phyloP scores from a whole-genome alignment of 2,113 vertebrate species.

The Cyanoramphus novaezelandiae region DNA sequence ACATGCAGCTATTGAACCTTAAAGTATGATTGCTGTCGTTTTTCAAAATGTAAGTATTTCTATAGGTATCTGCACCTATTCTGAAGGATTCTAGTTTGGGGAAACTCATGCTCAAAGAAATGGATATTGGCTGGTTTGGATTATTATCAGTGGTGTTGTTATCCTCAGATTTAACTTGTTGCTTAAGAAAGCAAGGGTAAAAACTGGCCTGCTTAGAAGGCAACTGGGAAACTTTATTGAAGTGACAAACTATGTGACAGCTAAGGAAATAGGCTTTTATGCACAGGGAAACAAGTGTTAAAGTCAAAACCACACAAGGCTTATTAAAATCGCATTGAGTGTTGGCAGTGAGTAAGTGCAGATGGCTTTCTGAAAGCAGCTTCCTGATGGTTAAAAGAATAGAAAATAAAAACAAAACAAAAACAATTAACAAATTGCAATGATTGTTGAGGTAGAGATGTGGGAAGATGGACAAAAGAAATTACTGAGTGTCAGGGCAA shows the following conservation, averaged over 20 bases:
- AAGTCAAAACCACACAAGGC: slow-evolving; percentile 49
- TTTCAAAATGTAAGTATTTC: not conserved
- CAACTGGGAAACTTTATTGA: slow-evolving; percentile 6
- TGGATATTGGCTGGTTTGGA: not conserved
- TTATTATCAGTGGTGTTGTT: not conserved
- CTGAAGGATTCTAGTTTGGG: not conserved
- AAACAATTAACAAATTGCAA: slow-evolving; percentile 24
- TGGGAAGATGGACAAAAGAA: slow-evolving; percentile 20
- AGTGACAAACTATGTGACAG: slow-evolving; percentile 27
- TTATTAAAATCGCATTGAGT: slow-evolving; percentile 57
- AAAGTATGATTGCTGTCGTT: not conserved
- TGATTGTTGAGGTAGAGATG: slow-evolving; percentile 16
- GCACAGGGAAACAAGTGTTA: slow-evolving; percentile 31
- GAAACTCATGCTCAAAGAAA: not conserved
- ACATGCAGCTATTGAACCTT: not conserved
- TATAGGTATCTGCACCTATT: not conserved
- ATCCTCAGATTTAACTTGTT: not conserved
- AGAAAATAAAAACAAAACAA: slow-evolving; percentile 48
- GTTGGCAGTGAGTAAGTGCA: slow-evolving; percentile 48
- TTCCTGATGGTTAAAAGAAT: slow-evolving; percentile 58
- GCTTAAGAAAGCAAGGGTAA: not conserved
- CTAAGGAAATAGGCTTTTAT: slow-evolving; percentile 43
- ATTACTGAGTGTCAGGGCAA: slow-evolving; percentile 13
- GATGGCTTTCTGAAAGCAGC: slow-evolving; percentile 63
- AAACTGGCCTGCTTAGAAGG: not conserved